phyloP scores from a whole-genome alignment of 1,140 invertebrate species.

The Penaeus chinensis region DNA sequence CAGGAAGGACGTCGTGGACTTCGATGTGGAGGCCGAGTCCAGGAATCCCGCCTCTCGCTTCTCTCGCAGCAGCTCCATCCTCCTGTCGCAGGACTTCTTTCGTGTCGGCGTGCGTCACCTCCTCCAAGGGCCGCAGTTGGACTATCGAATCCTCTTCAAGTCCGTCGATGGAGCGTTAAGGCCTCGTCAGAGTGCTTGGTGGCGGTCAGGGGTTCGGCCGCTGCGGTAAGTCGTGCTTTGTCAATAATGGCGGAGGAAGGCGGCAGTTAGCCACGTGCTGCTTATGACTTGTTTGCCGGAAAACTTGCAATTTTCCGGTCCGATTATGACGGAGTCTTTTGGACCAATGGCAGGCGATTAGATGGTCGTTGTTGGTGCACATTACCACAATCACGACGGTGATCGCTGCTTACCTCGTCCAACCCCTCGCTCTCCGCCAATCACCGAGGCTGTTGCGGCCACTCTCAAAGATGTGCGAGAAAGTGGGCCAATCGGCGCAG shows the following conservation, averaged over 20 bases:
- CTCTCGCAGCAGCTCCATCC: slow-evolving; percentile 57
- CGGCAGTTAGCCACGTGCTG: background rate
- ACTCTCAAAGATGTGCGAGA: slow-evolving; percentile 44
- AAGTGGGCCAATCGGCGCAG: slow-evolving; percentile 38
- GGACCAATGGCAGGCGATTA: slow-evolving; percentile 60
- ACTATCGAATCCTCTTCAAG: slow-evolving; percentile 30
- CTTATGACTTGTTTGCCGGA: background rate
- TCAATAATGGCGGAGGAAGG: background rate
- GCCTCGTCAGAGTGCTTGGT: slow-evolving; percentile 48
- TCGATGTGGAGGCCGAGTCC: slow-evolving; percentile 43
- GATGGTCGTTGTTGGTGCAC: slow-evolving; percentile 60
- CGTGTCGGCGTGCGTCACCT: background rate
- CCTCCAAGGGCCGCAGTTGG: background rate
- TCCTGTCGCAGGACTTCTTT: background rate
- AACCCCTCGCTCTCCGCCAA: slow-evolving; percentile 52
- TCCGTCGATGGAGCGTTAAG: slow-evolving; percentile 33
- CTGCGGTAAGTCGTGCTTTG: slow-evolving; percentile 12
- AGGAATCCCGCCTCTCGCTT: slow-evolving; percentile 46
- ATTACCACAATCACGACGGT: slow-evolving; percentile 60
- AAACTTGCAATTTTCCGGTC: slow-evolving; percentile 57
- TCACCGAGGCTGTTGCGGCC: slow-evolving; percentile 44
- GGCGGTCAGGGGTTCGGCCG: slow-evolving; percentile 1
- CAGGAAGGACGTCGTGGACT: slow-evolving; percentile 75
- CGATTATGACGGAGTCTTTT: slow-evolving; percentile 59
- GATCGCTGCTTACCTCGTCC: slow-evolving; percentile 61